Evolutionary conservation across 2,797 vertebrate genomes (phyloP).

Genomic region (Coregonus ussuriensis): DNA sequence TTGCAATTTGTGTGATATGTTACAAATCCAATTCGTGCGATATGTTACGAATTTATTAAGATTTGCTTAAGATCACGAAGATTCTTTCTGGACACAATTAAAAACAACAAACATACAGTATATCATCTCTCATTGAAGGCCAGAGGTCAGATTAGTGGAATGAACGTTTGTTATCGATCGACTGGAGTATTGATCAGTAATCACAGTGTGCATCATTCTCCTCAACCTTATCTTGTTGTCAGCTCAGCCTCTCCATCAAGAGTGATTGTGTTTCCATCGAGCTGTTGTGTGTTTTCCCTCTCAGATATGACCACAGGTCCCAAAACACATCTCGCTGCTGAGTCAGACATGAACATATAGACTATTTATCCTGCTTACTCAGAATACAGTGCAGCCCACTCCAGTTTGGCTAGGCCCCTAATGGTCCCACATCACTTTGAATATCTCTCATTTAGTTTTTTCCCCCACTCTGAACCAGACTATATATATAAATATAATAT

Average conservation of each 20-base stretch:
- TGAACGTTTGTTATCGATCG: constrained; percentile 10
- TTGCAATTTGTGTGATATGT: no score
- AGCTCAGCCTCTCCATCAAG: background rate
- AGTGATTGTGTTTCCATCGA: background rate
- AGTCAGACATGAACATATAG: constrained; percentile 26
- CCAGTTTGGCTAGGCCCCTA: background rate
- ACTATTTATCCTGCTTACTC: constrained; percentile 49
- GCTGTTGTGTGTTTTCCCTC: background rate
- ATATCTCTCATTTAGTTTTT: no score
- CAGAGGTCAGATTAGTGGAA: constrained; percentile 15
- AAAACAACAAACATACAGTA: background rate
- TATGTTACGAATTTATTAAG: no score
- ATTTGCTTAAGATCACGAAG: no score
- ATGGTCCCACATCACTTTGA: no score
- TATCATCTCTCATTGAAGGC: no score
- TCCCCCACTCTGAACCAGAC: no score
- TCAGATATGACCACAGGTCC: constrained; percentile 8
- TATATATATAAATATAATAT: no score
- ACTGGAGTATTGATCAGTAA: constrained; percentile 22
- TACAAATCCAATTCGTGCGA: no score
- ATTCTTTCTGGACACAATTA: background rate
- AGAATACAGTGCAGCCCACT: no score
- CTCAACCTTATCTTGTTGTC: constrained; percentile 20
- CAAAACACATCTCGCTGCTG: constrained; percentile 29
- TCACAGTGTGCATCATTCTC: constrained; percentile 2